Conservation (phyloP, 2,797 vertebrate species). For the Hemitrygon akajei region DNA sequence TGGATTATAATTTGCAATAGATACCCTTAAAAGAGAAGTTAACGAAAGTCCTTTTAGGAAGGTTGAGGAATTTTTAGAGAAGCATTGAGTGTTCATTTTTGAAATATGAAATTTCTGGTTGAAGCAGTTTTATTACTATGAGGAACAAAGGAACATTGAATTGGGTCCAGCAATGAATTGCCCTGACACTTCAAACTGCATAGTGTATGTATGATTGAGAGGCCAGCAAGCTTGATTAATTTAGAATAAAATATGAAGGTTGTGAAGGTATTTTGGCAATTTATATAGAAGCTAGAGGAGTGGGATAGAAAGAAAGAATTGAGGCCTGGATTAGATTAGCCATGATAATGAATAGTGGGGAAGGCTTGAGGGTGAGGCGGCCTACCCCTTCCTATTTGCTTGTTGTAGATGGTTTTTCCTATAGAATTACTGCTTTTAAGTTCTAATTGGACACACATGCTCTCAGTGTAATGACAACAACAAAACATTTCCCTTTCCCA, state of each 20-base stretch:
- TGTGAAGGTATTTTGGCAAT: background rate
- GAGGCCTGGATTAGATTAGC: no score
- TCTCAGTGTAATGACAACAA: background rate
- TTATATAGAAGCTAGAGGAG: no score
- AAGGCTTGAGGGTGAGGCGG: no score
- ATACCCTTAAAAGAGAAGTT: background rate
- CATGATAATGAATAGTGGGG: no score
- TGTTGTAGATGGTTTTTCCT: no score
- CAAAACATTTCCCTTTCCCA: no score
- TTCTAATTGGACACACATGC: background rate
- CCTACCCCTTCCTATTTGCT: no score
- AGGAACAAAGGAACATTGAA: background rate
- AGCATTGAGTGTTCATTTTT: background rate
- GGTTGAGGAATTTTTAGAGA: background rate
- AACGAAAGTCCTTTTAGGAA: background rate
- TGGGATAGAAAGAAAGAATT: no score
- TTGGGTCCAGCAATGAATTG: background rate
- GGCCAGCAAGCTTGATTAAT: background rate
- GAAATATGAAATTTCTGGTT: background rate
- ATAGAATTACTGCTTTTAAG: background rate
- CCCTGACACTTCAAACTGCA: background rate
- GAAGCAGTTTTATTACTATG: slow-evolving; percentile 2
- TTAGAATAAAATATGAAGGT: background rate
- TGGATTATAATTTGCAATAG: background rate
- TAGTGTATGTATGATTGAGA: background rate